Conservation (phyloP, 2,888 invertebrate species). For the Rapana venosa region DNA sequence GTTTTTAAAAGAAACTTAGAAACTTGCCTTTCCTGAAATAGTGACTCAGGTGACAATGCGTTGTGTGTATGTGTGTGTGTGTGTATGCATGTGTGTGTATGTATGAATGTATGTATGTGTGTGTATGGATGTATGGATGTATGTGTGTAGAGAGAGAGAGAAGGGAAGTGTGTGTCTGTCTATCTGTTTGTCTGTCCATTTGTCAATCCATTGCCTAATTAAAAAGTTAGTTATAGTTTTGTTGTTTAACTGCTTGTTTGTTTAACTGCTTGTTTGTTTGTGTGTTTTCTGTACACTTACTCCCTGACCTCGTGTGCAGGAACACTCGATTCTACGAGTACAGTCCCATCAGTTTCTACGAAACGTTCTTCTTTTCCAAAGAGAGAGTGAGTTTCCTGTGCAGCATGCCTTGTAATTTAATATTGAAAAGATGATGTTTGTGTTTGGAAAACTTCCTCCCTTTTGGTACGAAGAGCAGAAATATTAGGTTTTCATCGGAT, state of each 20-base stretch:
- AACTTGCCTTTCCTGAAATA: too few species aligned
- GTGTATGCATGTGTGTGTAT: conserved; percentile 30
- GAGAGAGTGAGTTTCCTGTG: conserved; percentile 63
- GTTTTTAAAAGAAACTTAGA: too few species aligned
- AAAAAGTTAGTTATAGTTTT: neutral
- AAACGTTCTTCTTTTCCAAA: conserved; percentile 68
- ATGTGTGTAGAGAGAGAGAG: neutral
- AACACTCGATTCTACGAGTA: conserved; percentile 62
- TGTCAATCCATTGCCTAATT: neutral
- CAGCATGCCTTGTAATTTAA: neutral
- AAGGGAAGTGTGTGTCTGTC: too few species aligned
- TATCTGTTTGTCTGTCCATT: too few species aligned
- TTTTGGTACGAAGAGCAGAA: too few species aligned
- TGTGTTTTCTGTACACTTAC: conserved; percentile 8
- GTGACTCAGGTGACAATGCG: too few species aligned
- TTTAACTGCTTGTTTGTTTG: neutral
- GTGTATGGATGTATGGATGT: conserved; percentile 27
- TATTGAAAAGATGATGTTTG: too few species aligned
- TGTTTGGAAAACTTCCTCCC: too few species aligned
- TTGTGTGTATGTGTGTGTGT: conserved; percentile 31
- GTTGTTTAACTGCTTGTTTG: neutral
- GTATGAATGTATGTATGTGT: conserved; percentile 8
- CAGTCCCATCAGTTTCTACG: conserved; percentile 67
- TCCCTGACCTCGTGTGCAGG: conserved; percentile 52
- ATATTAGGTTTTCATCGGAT: too few species aligned